Evolutionary conservation across 1,140 invertebrate genomes (phyloP), one percentile per base, ranked within the genome.

Genomic region (Zaprionus capensis): DNA sequence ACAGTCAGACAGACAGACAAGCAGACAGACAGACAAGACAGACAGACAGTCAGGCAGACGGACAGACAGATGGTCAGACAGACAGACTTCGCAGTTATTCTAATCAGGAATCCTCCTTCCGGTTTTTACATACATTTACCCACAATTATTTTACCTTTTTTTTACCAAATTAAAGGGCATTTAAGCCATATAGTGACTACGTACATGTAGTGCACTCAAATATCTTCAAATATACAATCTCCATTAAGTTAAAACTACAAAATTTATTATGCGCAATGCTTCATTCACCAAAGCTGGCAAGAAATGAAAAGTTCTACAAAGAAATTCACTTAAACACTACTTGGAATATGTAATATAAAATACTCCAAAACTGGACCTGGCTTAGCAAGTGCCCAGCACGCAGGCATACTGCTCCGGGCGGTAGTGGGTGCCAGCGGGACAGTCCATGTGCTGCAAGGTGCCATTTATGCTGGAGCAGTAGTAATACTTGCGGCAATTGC

Each of bases 401-500:
- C 91, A 92, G 22, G 87, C 73, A 6, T 74, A 79, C 1, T 64
- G 36, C 31, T 77, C 71, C 2, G 70, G 61, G 2, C 75, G 80
- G 46, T 80, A 92, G 38, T 78, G 71, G 1, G 91, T 92, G 17
- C 91, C 91, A 1, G 26, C 4, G 6, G 91, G 91, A 57, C 91
- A 92, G 7, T 80, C 80, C 61, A 82, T 61, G 62, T 91, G 91
- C 4, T 71, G 68, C 58, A 79, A 51, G 4, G 31, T 64, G 0
- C 84, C 80, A 26, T 91, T 86, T n/a, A 83, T 6, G 11, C 71
- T 77, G 14, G 86, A 84, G 57, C 92, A 93, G 61, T 91, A 92
- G 26, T 90, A 93, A 58, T 93, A 93, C 58, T 81, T 91, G 17
- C 61, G 73, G 58, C 92, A 93, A 59, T 92, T 68, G 11, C 59